These are phyloP conservation scores for Athrips mouffetella DNA, from an alignment of 2,888 invertebrate species.

Conservation along the genomic window DNA sequence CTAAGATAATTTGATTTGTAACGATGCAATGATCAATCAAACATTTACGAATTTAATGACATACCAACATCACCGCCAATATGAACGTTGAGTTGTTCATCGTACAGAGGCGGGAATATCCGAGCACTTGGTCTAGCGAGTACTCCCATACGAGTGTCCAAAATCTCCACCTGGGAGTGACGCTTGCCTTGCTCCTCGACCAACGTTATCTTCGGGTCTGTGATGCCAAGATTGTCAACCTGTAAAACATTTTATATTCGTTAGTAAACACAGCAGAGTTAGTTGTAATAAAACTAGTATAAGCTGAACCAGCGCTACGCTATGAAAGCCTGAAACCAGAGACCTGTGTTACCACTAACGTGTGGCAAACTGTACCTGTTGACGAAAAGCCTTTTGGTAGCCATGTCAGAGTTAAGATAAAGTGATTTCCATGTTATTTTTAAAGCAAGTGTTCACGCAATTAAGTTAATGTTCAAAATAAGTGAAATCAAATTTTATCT, in stretches of 20 bases:
- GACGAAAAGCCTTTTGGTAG: no score
- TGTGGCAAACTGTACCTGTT: no score
- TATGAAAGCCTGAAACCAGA: no score
- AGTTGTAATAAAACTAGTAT: not conserved
- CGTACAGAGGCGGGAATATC: constrained; percentile 89
- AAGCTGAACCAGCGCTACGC: not conserved
- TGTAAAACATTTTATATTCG: constrained; percentile 33
- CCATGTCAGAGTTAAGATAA: no score
- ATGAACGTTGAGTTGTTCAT: constrained; percentile 88
- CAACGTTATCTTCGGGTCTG: constrained; percentile 82
- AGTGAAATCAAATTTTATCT: not conserved
- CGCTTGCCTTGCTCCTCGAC: constrained; percentile 85
- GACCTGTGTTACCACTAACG: no score
- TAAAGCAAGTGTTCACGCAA: no score
- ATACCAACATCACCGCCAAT: constrained; percentile 74
- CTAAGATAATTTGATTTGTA: no score
- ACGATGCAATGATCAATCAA: no score
- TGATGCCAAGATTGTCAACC: constrained; percentile 80
- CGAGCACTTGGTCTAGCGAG: constrained; percentile 87
- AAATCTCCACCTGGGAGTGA: constrained; percentile 85
- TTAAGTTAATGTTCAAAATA: no score
- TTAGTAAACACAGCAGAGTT: not conserved
- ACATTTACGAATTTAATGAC: not conserved
- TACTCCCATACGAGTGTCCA: constrained; percentile 84
- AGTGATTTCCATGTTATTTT: no score